A percentile compares a stretch with the other conserved stretches of the same genome.
These are phyloP conservation scores for Sciurus niger DNA, from an alignment of 2,113 vertebrate genomes.

Conservation along the genomic window DNA sequence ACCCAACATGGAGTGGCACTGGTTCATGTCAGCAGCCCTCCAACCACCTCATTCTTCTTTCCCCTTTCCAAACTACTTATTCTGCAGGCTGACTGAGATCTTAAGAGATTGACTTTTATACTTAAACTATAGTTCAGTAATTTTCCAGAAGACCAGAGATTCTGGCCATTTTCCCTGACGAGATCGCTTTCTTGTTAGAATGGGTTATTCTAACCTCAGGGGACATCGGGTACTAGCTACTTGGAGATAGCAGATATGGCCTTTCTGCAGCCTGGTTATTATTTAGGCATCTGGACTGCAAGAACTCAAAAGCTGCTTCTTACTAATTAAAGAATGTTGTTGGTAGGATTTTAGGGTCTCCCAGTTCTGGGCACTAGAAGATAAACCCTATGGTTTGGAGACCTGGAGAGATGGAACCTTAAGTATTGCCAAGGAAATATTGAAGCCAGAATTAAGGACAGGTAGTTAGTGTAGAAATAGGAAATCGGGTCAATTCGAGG, in stretches of 20 bases:
- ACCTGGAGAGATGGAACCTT: not conserved
- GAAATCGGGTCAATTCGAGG: no score
- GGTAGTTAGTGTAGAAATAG: no score
- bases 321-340: not conserved
- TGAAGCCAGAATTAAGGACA: no score
- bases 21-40: not conserved
- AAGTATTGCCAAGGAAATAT: not conserved
- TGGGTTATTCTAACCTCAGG: conserved; percentile 27
- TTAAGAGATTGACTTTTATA: conserved; percentile 52
- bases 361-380: not conserved
- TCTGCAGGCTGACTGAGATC: not conserved
- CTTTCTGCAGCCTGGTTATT: not conserved
- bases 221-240: not conserved
- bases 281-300: not conserved
- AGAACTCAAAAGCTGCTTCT: not conserved
- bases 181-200: conserved; percentile 32
- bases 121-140: conserved; percentile 57
- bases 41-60: not conserved
- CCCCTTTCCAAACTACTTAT: not conserved
- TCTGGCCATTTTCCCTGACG: not conserved
- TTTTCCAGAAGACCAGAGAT: conserved; percentile 60
- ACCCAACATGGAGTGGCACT: fast-evolving
- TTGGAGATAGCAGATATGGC: not conserved
- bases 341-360: not conserved
- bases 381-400: not conserved